Percentiles rank a stretch among this genome's conserved stretches.
phyloP scores from a whole-genome alignment of 2,888 invertebrate species.

The Nomada lathburiana region DNA sequence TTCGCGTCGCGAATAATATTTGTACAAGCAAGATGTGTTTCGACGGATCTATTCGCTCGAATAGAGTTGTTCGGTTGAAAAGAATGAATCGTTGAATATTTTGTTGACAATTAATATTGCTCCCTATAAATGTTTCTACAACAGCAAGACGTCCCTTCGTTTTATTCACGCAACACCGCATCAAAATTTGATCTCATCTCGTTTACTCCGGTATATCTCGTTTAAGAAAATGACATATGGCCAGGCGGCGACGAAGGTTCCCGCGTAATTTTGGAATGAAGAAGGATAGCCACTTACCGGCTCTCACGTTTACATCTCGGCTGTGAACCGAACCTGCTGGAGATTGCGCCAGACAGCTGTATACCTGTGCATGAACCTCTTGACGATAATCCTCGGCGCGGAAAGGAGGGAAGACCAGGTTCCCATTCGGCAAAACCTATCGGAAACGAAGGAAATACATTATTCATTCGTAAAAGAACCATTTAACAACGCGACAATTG shows the following conservation, averaged over 20 bases:
- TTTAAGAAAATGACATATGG: conserved; percentile 50
- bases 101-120: not conserved
- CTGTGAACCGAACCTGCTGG: conserved; percentile 96
- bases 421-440: conserved; percentile 94
- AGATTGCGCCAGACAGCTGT: conserved; percentile 96
- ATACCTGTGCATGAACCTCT: conserved; percentile 97
- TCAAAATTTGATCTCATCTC: not conserved
- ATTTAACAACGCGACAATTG: conserved; percentile 33
- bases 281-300: conserved; percentile 89
- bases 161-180: not conserved
- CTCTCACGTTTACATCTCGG: conserved; percentile 96
- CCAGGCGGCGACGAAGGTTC: conserved; percentile 47
- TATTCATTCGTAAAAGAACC: not conserved
- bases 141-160: conserved; percentile 18
- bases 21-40: not conserved
- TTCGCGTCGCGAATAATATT: not conserved
- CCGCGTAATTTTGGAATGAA: conserved; percentile 34
- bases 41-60: not conserved
- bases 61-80: not conserved
- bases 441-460: not conserved
- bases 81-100: not conserved
- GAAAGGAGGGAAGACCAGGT: conserved; percentile 97
- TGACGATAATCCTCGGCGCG: conserved; percentile 96
- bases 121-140: not conserved
- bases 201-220: not conserved